Percentiles rank a stretch among this genome's conserved stretches.
phyloP scores from a whole-genome alignment of 35 echinoderm and acorn worm species.

The Holothuria glaberrima region DNA sequence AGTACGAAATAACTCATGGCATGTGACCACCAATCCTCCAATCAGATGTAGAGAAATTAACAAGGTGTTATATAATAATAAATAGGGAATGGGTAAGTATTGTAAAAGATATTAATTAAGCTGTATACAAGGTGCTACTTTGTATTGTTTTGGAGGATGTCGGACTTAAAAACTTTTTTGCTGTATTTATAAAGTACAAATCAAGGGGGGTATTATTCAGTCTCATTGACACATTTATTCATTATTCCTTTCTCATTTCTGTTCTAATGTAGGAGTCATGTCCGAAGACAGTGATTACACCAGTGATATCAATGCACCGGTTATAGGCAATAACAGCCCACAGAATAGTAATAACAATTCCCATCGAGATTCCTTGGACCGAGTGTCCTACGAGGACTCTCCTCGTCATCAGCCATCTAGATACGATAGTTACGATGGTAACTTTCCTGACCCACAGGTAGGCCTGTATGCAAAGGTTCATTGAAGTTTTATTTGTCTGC shows the following conservation, averaged over 20 bases:
- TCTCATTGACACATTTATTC: too few species aligned
- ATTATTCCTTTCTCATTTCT: too few species aligned
- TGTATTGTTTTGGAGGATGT: too few species aligned
- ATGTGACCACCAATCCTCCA: too few species aligned
- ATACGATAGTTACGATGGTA: slow-evolving; percentile 50
- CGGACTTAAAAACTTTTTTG: too few species aligned
- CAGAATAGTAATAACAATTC: slow-evolving; percentile 64
- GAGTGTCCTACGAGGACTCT: slow-evolving; percentile 52
- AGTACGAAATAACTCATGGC: too few species aligned
- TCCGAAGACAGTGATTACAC: slow-evolving; percentile 99
- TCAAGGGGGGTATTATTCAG: too few species aligned
- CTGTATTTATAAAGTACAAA: too few species aligned
- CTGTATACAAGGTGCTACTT: not conserved
- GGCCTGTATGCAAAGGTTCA: not conserved
- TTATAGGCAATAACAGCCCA: slow-evolving; percentile 72
- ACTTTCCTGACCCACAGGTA: slow-evolving; percentile 18
- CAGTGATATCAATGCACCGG: slow-evolving; percentile 90
- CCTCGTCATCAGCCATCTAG: slow-evolving; percentile 38
- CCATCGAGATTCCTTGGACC: slow-evolving; percentile 40
- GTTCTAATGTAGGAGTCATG: slow-evolving; percentile 53
- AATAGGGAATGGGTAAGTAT: too few species aligned
- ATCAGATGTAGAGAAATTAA: too few species aligned
- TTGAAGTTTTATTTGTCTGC: too few species aligned
- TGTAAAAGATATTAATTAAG: not conserved
- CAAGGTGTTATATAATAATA: too few species aligned